phyloP scores from a whole-genome alignment of 1,140 invertebrate genomes.

The Hylaeus volcanicus region DNA sequence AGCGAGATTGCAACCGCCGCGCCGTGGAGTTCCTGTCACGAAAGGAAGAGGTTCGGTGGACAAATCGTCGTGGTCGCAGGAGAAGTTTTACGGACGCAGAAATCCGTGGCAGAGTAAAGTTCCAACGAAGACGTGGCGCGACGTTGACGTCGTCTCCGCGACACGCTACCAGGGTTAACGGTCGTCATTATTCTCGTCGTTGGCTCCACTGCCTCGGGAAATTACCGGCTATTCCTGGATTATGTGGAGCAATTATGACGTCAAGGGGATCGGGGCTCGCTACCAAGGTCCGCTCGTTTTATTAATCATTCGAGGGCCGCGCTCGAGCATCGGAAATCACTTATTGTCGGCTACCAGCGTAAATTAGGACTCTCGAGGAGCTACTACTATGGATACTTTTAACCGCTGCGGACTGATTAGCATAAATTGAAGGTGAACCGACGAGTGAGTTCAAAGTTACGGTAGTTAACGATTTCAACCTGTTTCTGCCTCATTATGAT shows the following conservation, averaged over 20 bases:
- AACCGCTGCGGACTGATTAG: no score
- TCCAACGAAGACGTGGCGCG: conserved; percentile 26
- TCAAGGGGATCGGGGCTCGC: conserved; percentile 23
- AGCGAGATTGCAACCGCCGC: conserved; percentile 15
- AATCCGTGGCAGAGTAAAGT: conserved; percentile 48
- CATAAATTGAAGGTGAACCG: no score
- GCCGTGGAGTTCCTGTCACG: conserved; percentile 39
- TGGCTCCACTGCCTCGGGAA: conserved; percentile 48
- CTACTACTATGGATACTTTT: no score
- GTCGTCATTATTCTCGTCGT: conserved; percentile 63
- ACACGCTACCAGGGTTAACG: conserved; percentile 64
- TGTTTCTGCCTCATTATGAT: no score
- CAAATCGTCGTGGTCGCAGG: conserved; percentile 63
- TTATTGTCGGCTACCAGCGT: background rate
- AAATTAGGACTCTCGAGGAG: no score
- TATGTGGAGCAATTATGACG: conserved; percentile 62
- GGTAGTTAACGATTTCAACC: no score
- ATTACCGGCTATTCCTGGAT: conserved; percentile 59
- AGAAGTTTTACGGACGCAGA: conserved; percentile 44
- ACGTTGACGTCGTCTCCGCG: conserved; percentile 56
- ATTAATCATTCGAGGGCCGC: no score
- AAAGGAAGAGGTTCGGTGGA: conserved; percentile 27
- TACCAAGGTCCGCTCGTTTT: conserved; percentile 8
- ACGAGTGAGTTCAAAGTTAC: no score
- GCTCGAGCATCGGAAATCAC: background rate